Base-by-base conservation (phyloP, 35 echinoderm and acorn worm genomes). In the Amphiura filiformis region DNA sequence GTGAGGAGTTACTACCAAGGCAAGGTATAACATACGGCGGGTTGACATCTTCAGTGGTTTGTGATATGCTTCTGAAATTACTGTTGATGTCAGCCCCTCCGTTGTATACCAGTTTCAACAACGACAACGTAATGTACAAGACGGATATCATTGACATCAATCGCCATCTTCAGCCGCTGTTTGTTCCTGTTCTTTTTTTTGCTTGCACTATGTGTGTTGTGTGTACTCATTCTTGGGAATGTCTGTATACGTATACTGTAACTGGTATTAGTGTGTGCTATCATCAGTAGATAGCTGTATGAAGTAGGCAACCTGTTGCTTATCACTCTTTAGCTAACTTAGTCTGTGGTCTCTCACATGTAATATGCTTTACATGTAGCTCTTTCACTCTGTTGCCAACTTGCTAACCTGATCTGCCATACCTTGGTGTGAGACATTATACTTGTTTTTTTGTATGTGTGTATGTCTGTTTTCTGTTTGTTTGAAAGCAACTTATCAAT, bases 81-180 rank as follows among this genome's bases (percentile, higher is more conserved):
- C 94, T 97, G 94, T 97, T 97, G 94, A 97, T 97, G 94, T 97
- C 94, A 97, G 94, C 94, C 94, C 94, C 91, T 97, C 87, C 49
- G 75, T 70, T 82, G 90, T 75, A 78, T 61, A 77, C 87, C 76
- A 36, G 20, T 15, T 77, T 30, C 89, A 80, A 32, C 89, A 49
- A 42, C 39, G 39, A 28, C 22, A 35, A 37, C 61, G 2, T 13
- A 5, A 18, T 52, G 44, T 20, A 23, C 37, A 28, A 41, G 11
- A 32, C 17, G 78, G 17, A 36, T 35, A 5, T 30, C 61, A 70
- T 23, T 11, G 44, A 7, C 28, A 70, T 70, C 28, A 23, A 70
- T 70, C 61, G 15, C 4, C 26, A 3, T n/a, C 9, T 5, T 70
- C 61, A 70, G 61, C n/a, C 15, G 61, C 15, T 70, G 28, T 70